phyloP scores from a whole-genome alignment of 2,797 vertebrate species.

The Parotocinclus haroldoi region DNA sequence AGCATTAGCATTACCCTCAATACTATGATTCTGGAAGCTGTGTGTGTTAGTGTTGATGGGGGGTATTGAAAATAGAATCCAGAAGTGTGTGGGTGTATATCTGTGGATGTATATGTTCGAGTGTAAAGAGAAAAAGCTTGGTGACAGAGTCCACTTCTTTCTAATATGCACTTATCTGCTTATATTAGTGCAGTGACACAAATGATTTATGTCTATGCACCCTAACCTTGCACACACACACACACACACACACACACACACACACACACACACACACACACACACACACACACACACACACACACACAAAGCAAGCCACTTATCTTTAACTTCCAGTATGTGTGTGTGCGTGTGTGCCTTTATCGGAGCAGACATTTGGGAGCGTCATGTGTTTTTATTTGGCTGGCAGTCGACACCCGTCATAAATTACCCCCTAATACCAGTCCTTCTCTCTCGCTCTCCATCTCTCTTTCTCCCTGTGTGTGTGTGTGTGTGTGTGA shows the following conservation, averaged over 20 bases:
- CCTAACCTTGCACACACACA: slow-evolving; percentile 24
- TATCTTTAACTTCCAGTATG: slow-evolving; percentile 55
- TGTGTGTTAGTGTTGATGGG: slow-evolving; percentile 29
- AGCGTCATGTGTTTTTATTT: slow-evolving; percentile 65
- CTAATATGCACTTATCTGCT: slow-evolving; percentile 75
- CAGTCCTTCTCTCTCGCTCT: too few species aligned
- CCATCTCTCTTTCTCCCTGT: too few species aligned
- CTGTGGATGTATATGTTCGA: slow-evolving; percentile 8
- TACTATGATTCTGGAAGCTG: slow-evolving; percentile 7
- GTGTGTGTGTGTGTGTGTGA: background rate
- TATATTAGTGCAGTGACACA: slow-evolving; percentile 69
- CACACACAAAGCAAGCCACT: slow-evolving; percentile 40
- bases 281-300: slow-evolving; percentile 20
- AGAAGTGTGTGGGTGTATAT: slow-evolving; percentile 14
- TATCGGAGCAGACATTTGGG: slow-evolving; percentile 58
- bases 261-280: background rate
- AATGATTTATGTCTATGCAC: slow-evolving; percentile 63
- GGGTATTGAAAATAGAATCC: slow-evolving; percentile 18
- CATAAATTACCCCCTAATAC: slow-evolving; percentile 59
- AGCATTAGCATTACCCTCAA: background rate
- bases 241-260: too few species aligned
- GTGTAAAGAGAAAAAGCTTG: slow-evolving; percentile 17
- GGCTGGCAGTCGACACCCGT: slow-evolving; percentile 52
- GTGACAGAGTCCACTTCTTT: slow-evolving; percentile 66
- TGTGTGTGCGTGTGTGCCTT: slow-evolving; percentile 40